Conservation (phyloP, 2,113 vertebrate genomes). For the Odobenus rosmarus region DNA sequence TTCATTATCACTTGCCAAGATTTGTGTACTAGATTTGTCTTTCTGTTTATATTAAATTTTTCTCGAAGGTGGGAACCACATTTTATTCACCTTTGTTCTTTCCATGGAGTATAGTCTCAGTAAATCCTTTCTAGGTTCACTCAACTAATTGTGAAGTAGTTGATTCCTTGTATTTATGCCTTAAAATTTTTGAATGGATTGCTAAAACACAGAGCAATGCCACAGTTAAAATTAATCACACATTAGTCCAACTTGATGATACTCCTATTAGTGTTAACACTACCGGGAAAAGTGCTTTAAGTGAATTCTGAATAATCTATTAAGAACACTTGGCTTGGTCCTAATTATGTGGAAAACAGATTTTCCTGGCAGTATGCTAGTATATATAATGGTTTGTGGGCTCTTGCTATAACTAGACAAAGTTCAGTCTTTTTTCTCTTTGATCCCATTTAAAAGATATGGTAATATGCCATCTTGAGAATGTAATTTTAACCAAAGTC, state of each 20-base stretch:
- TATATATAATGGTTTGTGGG: neutral
- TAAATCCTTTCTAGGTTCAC: neutral
- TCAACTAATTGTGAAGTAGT: neutral
- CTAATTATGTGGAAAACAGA: neutral
- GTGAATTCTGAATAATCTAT: neutral
- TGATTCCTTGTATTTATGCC: neutral
- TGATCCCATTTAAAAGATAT: neutral
- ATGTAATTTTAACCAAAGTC: neutral
- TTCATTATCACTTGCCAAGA: neutral
- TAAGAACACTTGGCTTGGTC: neutral
- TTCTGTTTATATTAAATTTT: neutral
- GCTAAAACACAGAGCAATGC: neutral
- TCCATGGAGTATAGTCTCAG: neutral
- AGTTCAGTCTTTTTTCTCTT: neutral
- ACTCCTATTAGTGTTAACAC: neutral
- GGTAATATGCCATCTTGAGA: neutral
- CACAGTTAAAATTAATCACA: slow-evolving; percentile 32
- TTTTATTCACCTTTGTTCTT: neutral
- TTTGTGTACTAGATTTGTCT: neutral
- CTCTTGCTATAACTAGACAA: neutral
- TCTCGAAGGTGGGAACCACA: neutral
- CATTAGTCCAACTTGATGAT: neutral
- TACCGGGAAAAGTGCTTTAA: neutral
- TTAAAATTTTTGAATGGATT: slow-evolving; percentile 12
- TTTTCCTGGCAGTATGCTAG: neutral